phyloP scores from a whole-genome alignment of 2,797 vertebrate genomes.

The Brotula barbata region DNA sequence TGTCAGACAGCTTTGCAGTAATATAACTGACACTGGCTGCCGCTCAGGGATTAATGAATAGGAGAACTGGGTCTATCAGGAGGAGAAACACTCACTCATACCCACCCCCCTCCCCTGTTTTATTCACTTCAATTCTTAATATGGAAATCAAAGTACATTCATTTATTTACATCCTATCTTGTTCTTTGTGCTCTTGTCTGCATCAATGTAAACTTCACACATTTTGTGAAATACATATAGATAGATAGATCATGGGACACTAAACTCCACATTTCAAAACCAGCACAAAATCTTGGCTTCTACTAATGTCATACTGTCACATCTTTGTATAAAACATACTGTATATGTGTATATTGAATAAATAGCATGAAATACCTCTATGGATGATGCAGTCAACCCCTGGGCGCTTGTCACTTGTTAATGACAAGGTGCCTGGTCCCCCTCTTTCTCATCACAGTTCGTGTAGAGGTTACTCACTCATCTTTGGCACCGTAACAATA shows the following conservation, averaged over 20 bases:
- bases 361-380: background rate
- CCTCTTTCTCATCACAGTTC: background rate
- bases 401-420: background rate
- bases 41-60: constrained; percentile 75
- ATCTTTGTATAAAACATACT: background rate
- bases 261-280: background rate
- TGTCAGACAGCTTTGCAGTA: constrained; percentile 71
- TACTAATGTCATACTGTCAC: background rate
- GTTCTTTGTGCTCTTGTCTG: background rate
- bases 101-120: constrained; percentile 20
- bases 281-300: background rate
- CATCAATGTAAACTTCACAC: background rate
- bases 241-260: background rate
- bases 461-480: background rate
- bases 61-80: constrained; percentile 66
- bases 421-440: background rate
- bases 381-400: background rate
- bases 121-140: constrained; percentile 37
- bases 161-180: constrained; percentile 4
- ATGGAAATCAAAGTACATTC: constrained; percentile 9
- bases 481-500: no score
- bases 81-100: constrained; percentile 49
- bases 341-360: background rate
- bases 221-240: constrained; percentile 1
- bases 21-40: constrained; percentile 74